Evolutionary conservation across 2,797 vertebrate genomes (phyloP).

Genomic region (Sparidentex hasta): DNA sequence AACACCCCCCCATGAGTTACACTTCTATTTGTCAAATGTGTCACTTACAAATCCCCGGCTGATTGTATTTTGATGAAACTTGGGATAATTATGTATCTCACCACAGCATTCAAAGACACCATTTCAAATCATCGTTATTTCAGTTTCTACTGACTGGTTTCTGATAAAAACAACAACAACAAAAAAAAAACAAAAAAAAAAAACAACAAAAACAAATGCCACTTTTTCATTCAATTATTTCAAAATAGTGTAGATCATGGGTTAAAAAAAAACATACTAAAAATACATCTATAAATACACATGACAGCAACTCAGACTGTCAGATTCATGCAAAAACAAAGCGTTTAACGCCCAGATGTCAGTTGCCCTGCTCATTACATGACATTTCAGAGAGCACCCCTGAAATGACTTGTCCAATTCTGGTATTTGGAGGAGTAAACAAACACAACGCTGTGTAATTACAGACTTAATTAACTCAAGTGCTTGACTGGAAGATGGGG

Average conservation of each 20-base stretch:
- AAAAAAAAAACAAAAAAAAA: too few relatives aligned
- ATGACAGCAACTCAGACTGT: constrained; percentile 8
- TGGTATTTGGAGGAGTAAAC: constrained; percentile 77
- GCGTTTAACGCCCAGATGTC: constrained; percentile 54
- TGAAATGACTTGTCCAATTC: constrained; percentile 66
- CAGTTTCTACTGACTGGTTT: constrained; percentile 12
- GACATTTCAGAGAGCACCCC: constrained; percentile 65
- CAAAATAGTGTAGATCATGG: not conserved
- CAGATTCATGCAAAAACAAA: constrained; percentile 38
- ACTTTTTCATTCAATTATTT: not conserved
- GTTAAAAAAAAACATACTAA: too few relatives aligned
- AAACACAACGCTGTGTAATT: constrained; percentile 73
- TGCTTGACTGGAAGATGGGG: constrained; percentile 59
- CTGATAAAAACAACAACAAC: not conserved
- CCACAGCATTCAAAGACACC: constrained; percentile 24
- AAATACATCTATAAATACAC: not conserved
- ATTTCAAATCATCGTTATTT: constrained; percentile 36
- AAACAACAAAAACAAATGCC: not conserved
- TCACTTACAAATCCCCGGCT: constrained; percentile 60
- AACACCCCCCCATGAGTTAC: constrained; percentile 59
- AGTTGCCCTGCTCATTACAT: constrained; percentile 64
- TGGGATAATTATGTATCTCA: constrained; percentile 64
- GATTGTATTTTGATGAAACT: constrained; percentile 74
- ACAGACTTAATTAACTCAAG: constrained; percentile 76
- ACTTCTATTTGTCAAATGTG: constrained; percentile 72